A percentile compares a stretch with the other conserved stretches of the same genome.
These are phyloP conservation scores for Spheniscus mendiculus DNA, from an alignment of 2,113 vertebrate genomes.

Conservation along the genomic window DNA sequence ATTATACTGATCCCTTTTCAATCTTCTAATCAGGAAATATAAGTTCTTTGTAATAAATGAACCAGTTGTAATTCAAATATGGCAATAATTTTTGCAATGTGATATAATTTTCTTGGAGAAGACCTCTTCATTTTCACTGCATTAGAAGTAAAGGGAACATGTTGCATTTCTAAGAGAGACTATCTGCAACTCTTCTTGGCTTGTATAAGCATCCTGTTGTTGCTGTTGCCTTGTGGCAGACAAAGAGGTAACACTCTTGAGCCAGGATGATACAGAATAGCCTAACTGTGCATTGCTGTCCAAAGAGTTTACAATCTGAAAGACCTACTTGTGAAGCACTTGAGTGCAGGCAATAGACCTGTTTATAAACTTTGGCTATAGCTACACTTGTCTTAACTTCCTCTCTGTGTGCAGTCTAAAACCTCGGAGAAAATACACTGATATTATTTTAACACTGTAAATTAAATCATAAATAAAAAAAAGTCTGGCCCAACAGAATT, in stretches of 20 bases:
- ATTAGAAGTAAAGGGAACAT: not conserved
- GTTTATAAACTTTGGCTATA: not conserved
- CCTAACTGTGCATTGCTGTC: not conserved
- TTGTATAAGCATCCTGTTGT: not conserved
- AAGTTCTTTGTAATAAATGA: not conserved
- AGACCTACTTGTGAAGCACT: not conserved
- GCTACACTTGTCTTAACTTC: not conserved
- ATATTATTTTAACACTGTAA: not conserved
- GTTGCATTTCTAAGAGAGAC: not conserved
- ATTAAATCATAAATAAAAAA: not conserved
- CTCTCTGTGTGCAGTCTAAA: not conserved
- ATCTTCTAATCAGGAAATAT: not conserved
- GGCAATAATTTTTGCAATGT: not conserved
- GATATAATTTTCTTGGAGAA: not conserved
- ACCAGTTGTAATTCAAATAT: not conserved
- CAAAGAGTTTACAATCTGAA: not conserved
- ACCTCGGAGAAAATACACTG: not conserved
- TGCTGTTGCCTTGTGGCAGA: not conserved
- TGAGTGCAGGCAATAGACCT: not conserved
- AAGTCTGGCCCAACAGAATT: not conserved
- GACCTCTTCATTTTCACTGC: not conserved
- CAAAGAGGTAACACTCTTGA: not conserved
- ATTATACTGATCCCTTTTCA: not conserved
- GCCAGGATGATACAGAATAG: not conserved
- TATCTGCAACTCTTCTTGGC: not conserved